phyloP scores from a whole-genome alignment of 1,140 invertebrate genomes.

The Lethocerus indicus region DNA sequence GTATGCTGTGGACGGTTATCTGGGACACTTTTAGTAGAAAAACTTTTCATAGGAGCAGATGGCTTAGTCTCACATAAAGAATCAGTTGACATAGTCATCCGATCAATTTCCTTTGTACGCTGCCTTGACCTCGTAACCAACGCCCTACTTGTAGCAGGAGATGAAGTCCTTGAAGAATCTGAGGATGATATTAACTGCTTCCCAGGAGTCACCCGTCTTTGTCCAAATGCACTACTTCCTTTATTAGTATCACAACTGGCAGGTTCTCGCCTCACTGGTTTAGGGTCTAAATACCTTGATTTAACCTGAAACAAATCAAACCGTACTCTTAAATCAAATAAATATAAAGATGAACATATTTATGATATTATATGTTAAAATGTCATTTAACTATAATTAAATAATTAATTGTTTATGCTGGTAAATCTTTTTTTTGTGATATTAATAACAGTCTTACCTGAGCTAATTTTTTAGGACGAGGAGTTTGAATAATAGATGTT shows the following conservation, averaged over 20 bases:
- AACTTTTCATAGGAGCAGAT: background rate
- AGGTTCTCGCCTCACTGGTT: constrained; percentile 14
- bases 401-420: too few species aligned
- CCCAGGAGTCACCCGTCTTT: constrained; percentile 1
- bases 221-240: background rate
- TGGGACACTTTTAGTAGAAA: constrained; percentile 1
- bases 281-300: constrained; percentile 35
- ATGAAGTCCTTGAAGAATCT: constrained; percentile 44
- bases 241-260: too few species aligned
- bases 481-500: too few species aligned
- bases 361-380: too few species aligned
- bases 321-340: background rate
- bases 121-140: constrained; percentile 10
- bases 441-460: too few species aligned
- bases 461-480: too few species aligned
- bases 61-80: background rate
- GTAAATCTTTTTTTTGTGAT: too few species aligned
- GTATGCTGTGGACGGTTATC: background rate
- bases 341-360: too few species aligned
- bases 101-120: background rate
- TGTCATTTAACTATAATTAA: too few species aligned
- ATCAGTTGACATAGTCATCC: background rate
- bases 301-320: constrained; percentile 25
- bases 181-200: constrained; percentile 32
- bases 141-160: constrained; percentile 39